These are phyloP conservation scores for Archaeoteleia sp. DNA, from an alignment of 2,888 invertebrate species.

Conservation along the genomic window DNA sequence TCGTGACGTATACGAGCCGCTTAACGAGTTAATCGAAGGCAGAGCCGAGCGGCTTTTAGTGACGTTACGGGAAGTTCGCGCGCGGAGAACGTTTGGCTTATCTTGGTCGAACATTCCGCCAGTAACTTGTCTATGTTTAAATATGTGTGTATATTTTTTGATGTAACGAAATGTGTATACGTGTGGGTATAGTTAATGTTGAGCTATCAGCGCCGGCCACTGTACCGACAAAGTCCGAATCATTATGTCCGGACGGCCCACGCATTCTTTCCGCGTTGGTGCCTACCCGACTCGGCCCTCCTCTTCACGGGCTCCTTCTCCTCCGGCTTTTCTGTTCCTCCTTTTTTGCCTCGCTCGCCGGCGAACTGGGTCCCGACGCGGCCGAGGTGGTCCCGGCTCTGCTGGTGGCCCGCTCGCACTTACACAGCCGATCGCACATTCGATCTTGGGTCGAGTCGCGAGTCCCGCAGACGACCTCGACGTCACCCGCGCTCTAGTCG, in stretches of 20 bases:
- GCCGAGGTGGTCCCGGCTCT: slow-evolving; percentile 73
- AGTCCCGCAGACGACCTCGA: slow-evolving; percentile 61
- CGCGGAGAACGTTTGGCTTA: slow-evolving; percentile 55
- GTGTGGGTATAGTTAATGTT: slow-evolving; percentile 48
- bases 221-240: slow-evolving; percentile 68
- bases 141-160: neutral
- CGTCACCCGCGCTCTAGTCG: slow-evolving; percentile 61
- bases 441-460: slow-evolving; percentile 65
- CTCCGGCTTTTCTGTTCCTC: slow-evolving; percentile 18
- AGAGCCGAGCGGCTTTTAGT: slow-evolving; percentile 47
- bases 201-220: slow-evolving; percentile 57
- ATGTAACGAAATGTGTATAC: no score
- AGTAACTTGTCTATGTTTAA: slow-evolving; percentile 15
- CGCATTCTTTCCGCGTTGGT: slow-evolving; percentile 67
- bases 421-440: slow-evolving; percentile 73
- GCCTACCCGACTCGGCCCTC: slow-evolving; percentile 53
- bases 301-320: slow-evolving; percentile 22
- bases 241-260: slow-evolving; percentile 69
- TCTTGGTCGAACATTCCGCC: slow-evolving; percentile 53
- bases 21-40: slow-evolving; percentile 56
- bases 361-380: slow-evolving; percentile 55
- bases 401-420: slow-evolving; percentile 75
- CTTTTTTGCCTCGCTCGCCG: slow-evolving; percentile 45
- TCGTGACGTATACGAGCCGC: slow-evolving; percentile 45
- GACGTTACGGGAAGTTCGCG: slow-evolving; percentile 50